Base-by-base conservation (phyloP, 2,888 invertebrate species). In the Doris montereyensis region DNA sequence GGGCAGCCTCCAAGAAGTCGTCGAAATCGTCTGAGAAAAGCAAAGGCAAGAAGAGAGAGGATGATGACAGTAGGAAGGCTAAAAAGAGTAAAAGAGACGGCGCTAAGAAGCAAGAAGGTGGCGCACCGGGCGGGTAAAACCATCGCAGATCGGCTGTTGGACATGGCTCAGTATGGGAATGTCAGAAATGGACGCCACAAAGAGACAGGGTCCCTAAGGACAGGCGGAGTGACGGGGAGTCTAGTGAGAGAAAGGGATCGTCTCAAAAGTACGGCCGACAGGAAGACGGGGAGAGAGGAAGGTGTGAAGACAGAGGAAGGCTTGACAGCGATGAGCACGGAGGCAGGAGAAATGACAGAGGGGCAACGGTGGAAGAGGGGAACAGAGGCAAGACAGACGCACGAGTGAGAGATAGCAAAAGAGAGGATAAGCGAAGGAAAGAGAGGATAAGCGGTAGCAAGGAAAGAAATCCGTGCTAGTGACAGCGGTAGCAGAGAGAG, bases 21-120 rank as follows among this genome's bases (percentile, higher is more conserved):
- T 17, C 17, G n/a, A n/a, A n/a, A n/a, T n/a, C n/a, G n/a, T n/a
- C n/a, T n/a, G n/a, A n/a, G n/a, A n/a, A n/a, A n/a, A n/a, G n/a
- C n/a, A 58, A 41, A 74, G 76, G 76, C 58, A 81, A 79, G 32
- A 71, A 77, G 30, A 82, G 81, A 34, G 81, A 81, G 34, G 73
- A 81, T 74, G 82, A 82, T 30, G 76, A 76, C 67, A 79, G 77
- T 4, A 65, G 82, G 24, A 76, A 80, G 1, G 81, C 77, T 68
- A 70, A 84, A 1, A 80, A 81, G 13, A 78, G 81, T 26, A 82
- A 82, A 58, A 82, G 79, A 3, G 77, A 82, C 41, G 78, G 74
- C 30, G 68, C 30, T 0, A 57, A 70, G 2, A 21, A 24, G 0
- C 52, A 2, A 71, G 57, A 3, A 35, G 78, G 71, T 4, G 35